Evolutionary conservation across 2,797 vertebrate species (phyloP), one percentile per base, ranked within the genome.

Genomic region (Microhierax caerulescens): DNA sequence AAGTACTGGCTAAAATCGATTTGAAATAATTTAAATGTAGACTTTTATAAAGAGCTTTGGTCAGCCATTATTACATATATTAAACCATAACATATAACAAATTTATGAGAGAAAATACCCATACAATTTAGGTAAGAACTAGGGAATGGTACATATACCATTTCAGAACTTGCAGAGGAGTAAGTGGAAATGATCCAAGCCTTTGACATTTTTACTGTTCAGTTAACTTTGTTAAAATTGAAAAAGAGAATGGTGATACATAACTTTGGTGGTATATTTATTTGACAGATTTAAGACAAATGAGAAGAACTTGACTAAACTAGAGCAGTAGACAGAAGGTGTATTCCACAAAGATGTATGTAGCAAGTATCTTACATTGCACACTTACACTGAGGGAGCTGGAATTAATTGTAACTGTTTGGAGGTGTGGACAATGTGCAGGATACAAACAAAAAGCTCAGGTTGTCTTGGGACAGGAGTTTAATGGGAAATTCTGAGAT

Each of bases 191-290:
- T 79, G 79, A 78, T 87, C 91, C 72, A 95, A 92, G 72, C 63
- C 80, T 91, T 72, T 93, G 88, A 76, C 54, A 67, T 93, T 94
- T 94, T 87, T 89, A 61, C 67, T 86, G 41, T 92, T 96, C 73
- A 37, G 74, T 76, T 96, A 92, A 77, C 84, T 92, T 81, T 4
- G 7, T 88, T 90, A 79, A 90, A 86, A 92, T 67, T 75, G 95
- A 88, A 82, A 56, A 81, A 6, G 57, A 65, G 51, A 32, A 22
- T 93, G 60, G 8, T 63, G 74, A 73, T 85, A 41, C 22, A 48
- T 88, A 93, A 53, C 51, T 85, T 80, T 18, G 53, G 37, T 56
- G 48, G 11, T 50, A 2, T n/a, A 18, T 89, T 85, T 88, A 48
- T 93, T 84, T 67, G 21, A 9, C 11, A 11, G 73, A 27, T 95